Evolutionary conservation across 2,888 invertebrate genomes (phyloP), one percentile per base, ranked within the genome.

Genomic region (Dexiosoma caninum): DNA sequence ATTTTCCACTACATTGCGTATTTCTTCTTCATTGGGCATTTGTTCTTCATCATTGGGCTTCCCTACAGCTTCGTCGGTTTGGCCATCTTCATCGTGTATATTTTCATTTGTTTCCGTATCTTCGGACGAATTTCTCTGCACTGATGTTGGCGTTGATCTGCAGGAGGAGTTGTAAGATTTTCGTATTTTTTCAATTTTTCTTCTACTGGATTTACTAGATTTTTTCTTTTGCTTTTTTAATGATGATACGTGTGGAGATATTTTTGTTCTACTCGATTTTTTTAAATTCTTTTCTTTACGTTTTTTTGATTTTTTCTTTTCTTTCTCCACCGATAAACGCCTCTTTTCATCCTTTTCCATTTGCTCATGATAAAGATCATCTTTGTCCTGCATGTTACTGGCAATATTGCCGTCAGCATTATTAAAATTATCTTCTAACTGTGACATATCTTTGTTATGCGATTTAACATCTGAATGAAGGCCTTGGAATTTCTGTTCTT

Each of bases 111-210:
- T 35, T 35, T 78, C 66, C 16, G 69, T 72, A 42, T 76, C 74
- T 62, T 81, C 77, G 3, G 64, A 77, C 21, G 77, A 74, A 30
- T 70, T 30, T 37, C 40, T 44, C n/a, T 44, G 69, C 8, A 67
- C 51, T 51, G 59, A 14, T 16, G 70, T 62, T 40, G 80, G 62
- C 12, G 71, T 67, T 27, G 71, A 8, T 71, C 64, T 62, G 32
- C 30, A 60, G n/a, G 75, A 49, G 23, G 77, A 37, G 32, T 59
- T 35, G 75, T 81, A 81, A 0, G 83, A 75, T 74, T 83, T 81
- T 12, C 83, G 76, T 21, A 83, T 83, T 75, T 83, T 83, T 14
- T 83, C 81, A 42, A 84, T 83, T 66, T 84, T 81, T 27, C 55
- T 78, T 67, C 79, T 83, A 32, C 83, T 83, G 0, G 82, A 77